Evolutionary conservation across 2,113 vertebrate genomes (phyloP), one percentile per base, ranked within the genome.

Genomic region (Mormoops blainvillei): DNA sequence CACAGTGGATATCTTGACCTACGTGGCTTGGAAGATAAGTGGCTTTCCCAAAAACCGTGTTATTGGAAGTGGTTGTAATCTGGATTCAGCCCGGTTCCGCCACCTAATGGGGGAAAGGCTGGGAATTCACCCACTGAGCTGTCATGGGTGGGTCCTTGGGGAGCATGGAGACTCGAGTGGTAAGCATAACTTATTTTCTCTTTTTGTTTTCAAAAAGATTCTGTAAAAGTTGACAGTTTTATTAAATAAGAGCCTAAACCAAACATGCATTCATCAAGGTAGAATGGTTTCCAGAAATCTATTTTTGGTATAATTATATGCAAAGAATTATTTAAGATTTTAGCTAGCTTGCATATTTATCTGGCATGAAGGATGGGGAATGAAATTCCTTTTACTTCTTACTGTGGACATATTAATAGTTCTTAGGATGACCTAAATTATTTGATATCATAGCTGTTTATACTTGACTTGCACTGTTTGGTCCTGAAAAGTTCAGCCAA

Each of bases 11-110:
- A 99, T 99, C 98, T 97, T 99, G 98, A 99, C 99, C 96, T 99
- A 99, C 0, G 99, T 99, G 98, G 99, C 99, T 82, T 99, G 99
- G 99, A 99, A 99, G 98, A 99, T 99, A 98, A 99, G 99, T 11
- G 99, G 99, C 31, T 99, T 99, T 98, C 99, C 99, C 86, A 99
- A 99, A 92, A 98, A 99, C 98, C 99, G 99, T 2, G 99, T 99
- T 73, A 99, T 99, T 11, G 99, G 99, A 74, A 99, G 99, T 0
- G 99, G 99, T 96, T 99, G 99, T 94, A 99, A 99, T 87, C 98
- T 99, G 98, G 99, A 99, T 97, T 99, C 99, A 1, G 99, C 99
- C 73, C 99, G 99, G 58, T 99, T 99, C 99, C 99, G 99, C 88
- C 99, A 99, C 97, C 98, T 99, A 43, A 99, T 99, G 99, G 99